Evolutionary conservation across 2,113 vertebrate species (phyloP), one percentile per base, ranked within the genome.

Genomic region (Epinephelus fuscoguttatus): DNA sequence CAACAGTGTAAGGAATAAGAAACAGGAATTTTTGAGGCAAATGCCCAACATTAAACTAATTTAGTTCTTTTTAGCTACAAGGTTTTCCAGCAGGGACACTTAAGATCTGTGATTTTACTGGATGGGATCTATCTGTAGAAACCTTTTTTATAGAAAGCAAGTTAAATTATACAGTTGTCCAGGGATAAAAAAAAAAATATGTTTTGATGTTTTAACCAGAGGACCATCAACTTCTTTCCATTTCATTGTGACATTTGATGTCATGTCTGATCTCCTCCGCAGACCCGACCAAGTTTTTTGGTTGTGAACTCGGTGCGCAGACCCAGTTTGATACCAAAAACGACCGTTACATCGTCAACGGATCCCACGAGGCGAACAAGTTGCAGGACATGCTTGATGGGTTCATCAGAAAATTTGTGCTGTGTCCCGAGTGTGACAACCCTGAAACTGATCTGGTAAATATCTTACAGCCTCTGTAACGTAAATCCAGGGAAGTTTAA

Each of bases 201-300:
- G 27, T 27, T 27, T 27, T 27, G 3, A 27, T 27, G 27, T 27
- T 27, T 27, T 27, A 27, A 27, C 27, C 27, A 27, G 3, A 27
- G 27, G 27, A 27, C 27, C 1, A n/a, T 47, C 7, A 0, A 27
- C 12, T 7, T 0, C 2, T 27, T 57, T 25, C 12, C 1, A 6
- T 23, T 17, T 18, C 13, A 49, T 1, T 70, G 13, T 10, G 19
- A 23, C 37, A 15, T 40, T 19, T 79, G 30, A 4, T 3, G 0
- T 61, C 1, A 0, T 5, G 23, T 45, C 47, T 63, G 12, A 6
- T 70, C 15, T 81, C 57, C 66, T 4, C 33, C 3, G 0, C 76
- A 99, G 98, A 99, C 97, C 98, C 98, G 91, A 99, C 98, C 97
- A 99, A 99, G 97, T 99, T 97, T 97, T 99, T 99, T 97, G 98